Base-by-base conservation (phyloP, 2,888 invertebrate species). In the Lasioglossum morio region DNA sequence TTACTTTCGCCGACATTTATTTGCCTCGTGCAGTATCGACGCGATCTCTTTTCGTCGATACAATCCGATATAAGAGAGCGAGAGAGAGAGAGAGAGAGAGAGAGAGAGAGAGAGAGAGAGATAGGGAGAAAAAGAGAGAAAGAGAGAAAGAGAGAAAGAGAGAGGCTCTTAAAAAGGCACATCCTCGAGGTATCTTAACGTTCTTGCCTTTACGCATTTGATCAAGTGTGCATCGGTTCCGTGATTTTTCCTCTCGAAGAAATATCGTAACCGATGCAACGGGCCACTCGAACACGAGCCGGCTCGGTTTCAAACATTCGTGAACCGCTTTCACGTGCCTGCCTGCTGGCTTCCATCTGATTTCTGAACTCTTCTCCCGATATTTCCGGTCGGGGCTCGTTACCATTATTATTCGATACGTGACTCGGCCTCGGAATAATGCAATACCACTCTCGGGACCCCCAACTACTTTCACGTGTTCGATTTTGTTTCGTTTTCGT, bases 351-450 rank as follows among this genome's bases (percentile, higher is more conserved):
- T 63, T 48, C 74, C 60, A 48, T 75, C 46, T 60, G 66, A 37
- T 66, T 63, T 53, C 40, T 72, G 57, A 85, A 87, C 83, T 85
- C 82, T 88, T 81, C 77, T 72, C 69, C 53, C 57, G 63, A 86
- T 79, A 75, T 53, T 60, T 43, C 63, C 60, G n/a, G 76, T 60
- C 70, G 76, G 78, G 72, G 80, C 83, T 84, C 72, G 66, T 85
- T 87, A 77, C 85, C 60, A 69, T 84, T 77, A 48, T 66, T 81
- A 43, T 53, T 73, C 66, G 80, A 84, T 82, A 53, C 81, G 70
- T 72, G 74, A 37, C 63, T 72, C 60, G 10, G 48, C n/a, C 16
- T 14, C 30, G 57, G 63, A 66, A 75, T 81, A 72, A 81, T 23
- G 75, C 72, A 30, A 72, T 77, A 74, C 43, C 19, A 30, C 34